Percentiles rank a stretch among this genome's conserved stretches.
Conservation (phyloP, 2,888 invertebrate genomes). For the Macaria liturata region DNA sequence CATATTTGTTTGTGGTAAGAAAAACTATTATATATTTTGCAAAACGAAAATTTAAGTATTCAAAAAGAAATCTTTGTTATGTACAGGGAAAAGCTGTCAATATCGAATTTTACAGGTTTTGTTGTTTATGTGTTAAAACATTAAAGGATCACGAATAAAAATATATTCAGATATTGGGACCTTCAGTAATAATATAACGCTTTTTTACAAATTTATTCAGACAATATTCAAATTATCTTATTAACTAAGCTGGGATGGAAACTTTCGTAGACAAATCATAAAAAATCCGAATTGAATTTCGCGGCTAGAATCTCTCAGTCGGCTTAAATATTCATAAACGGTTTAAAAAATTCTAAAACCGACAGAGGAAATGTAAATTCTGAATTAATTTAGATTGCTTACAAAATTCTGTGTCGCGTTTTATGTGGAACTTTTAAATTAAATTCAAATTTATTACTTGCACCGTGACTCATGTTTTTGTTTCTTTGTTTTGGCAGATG, state of each 20-base stretch:
- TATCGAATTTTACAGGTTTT: too few relatives aligned
- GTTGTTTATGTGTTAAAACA: too few relatives aligned
- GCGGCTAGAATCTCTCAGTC: constrained; percentile 13
- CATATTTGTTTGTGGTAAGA: too few relatives aligned
- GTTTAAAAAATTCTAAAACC: constrained; percentile 27
- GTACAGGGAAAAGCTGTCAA: too few relatives aligned
- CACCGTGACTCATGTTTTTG: neutral
- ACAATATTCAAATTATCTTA: too few relatives aligned
- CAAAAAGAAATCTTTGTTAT: too few relatives aligned
- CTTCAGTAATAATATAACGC: too few relatives aligned
- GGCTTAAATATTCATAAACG: constrained; percentile 26
- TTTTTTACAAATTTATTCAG: too few relatives aligned
- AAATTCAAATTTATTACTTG: constrained; percentile 25
- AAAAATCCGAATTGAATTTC: constrained; percentile 6
- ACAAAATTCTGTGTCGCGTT: constrained; percentile 23
- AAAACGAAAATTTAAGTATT: too few relatives aligned
- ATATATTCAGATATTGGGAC: too few relatives aligned
- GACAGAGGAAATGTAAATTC: constrained; percentile 26
- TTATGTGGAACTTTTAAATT: constrained; percentile 25
- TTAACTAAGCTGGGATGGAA: neutral
- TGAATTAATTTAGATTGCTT: constrained; percentile 34
- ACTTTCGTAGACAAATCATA: neutral
- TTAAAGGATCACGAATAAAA: too few relatives aligned
- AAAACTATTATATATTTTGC: too few relatives aligned
- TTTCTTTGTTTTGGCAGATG: constrained; percentile 4